Percentiles rank a stretch among this genome's conserved stretches.
Conservation (phyloP, 2,113 vertebrate genomes). For the Progne subis region DNA sequence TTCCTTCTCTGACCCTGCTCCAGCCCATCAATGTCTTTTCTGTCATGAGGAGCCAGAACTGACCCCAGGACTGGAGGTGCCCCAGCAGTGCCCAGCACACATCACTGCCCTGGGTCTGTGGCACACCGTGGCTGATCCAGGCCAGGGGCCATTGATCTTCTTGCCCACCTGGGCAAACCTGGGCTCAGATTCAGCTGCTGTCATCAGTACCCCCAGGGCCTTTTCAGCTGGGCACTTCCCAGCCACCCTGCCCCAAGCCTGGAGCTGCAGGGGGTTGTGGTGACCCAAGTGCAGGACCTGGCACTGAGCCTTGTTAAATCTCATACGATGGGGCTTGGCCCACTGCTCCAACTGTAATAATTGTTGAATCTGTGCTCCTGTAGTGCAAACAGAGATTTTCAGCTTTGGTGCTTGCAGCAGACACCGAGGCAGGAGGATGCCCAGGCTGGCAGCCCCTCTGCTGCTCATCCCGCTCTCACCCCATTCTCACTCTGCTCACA, state of each 20-base stretch:
- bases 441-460: neutral
- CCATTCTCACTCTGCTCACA: neutral
- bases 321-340: neutral
- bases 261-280: neutral
- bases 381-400: neutral
- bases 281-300: neutral
- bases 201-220: neutral
- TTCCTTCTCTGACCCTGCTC: neutral
- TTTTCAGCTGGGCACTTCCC: neutral
- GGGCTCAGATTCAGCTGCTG: neutral
- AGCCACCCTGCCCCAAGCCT: neutral
- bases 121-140: neutral
- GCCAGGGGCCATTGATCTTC: neutral
- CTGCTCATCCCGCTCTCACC: neutral
- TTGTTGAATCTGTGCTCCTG: neutral
- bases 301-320: neutral
- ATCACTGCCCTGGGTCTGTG: neutral
- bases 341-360: rapidly evolving
- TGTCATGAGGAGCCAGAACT: neutral
- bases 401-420: neutral
- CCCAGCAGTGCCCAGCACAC: neutral
- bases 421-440: neutral
- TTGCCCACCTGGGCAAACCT: neutral
- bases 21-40: neutral
- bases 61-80: neutral